Percentiles rank a stretch among this genome's conserved stretches.
Conservation (phyloP, 2,888 invertebrate genomes). For the Tipula lateralis region DNA sequence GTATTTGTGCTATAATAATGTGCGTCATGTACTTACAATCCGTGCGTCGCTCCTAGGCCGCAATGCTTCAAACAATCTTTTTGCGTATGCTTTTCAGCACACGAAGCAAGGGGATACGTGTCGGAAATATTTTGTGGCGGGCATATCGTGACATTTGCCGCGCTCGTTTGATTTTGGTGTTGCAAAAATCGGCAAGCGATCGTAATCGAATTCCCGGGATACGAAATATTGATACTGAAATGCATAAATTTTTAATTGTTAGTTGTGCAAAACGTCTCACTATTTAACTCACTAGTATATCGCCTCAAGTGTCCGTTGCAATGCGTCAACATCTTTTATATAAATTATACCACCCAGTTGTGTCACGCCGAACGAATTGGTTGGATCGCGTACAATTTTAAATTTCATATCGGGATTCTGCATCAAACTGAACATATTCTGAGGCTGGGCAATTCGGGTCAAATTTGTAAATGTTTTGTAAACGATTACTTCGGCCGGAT, state of each 20-base stretch:
- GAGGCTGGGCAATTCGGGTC: slow-evolving; percentile 51
- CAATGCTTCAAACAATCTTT: slow-evolving; percentile 53
- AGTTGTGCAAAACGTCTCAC: neutral
- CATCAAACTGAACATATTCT: slow-evolving; percentile 41
- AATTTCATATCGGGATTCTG: slow-evolving; percentile 40
- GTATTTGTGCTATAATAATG: neutral
- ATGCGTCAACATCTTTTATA: slow-evolving; percentile 50
- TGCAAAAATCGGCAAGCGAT: neutral
- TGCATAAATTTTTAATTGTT: neutral
- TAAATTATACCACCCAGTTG: slow-evolving; percentile 55
- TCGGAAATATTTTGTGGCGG: neutral
- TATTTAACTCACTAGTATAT: slow-evolving; percentile 47
- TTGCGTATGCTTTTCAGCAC: slow-evolving; percentile 52
- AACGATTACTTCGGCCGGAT: slow-evolving; percentile 44
- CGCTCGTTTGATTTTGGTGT: neutral
- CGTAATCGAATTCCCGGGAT: slow-evolving; percentile 36
- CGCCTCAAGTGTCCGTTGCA: slow-evolving; percentile 48
- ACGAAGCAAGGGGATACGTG: slow-evolving; percentile 39
- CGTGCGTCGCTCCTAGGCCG: slow-evolving; percentile 53
- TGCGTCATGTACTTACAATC: slow-evolving; percentile 34
- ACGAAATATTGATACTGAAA: slow-evolving; percentile 42
- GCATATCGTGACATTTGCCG: neutral
- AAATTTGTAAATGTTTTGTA: slow-evolving; percentile 50
- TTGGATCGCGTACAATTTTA: slow-evolving; percentile 43
- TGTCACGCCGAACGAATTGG: slow-evolving; percentile 54